Conservation (phyloP, 2,113 vertebrate genomes). For the Scopus umbretta region DNA sequence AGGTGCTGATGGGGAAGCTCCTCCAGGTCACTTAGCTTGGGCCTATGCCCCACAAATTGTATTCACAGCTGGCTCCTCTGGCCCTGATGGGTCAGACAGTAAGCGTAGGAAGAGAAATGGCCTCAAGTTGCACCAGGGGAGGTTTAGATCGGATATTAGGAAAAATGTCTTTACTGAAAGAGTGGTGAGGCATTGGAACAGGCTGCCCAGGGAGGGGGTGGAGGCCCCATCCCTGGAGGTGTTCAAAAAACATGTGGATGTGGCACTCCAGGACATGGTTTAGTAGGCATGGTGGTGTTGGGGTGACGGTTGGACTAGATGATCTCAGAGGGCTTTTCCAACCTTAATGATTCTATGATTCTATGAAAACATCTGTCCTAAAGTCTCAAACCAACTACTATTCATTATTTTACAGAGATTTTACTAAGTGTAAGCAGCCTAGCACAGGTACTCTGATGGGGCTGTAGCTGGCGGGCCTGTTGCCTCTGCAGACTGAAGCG, state of each 20-base stretch:
- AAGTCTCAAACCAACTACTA: background rate
- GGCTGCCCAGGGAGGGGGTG: no score
- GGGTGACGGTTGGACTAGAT: no score
- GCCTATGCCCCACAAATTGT: background rate
- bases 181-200: no score
- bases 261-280: no score
- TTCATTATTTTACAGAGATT: background rate
- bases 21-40: background rate
- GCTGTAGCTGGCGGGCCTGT: background rate
- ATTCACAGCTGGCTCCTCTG: background rate
- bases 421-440: background rate
- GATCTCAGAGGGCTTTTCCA: no score
- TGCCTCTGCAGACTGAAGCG: background rate
- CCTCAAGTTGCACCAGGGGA: no score
- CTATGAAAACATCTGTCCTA: background rate
- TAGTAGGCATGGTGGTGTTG: no score
- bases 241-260: no score
- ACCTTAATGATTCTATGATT: no score
- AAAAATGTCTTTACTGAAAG: no score
- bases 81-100: background rate
- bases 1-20: background rate
- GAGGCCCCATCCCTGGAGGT: no score
- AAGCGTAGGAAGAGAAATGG: background rate
- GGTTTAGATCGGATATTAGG: no score
- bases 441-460: background rate